Evolutionary conservation across 1,140 invertebrate species (phyloP).

Genomic region (Dinothrombium tinctorium): DNA sequence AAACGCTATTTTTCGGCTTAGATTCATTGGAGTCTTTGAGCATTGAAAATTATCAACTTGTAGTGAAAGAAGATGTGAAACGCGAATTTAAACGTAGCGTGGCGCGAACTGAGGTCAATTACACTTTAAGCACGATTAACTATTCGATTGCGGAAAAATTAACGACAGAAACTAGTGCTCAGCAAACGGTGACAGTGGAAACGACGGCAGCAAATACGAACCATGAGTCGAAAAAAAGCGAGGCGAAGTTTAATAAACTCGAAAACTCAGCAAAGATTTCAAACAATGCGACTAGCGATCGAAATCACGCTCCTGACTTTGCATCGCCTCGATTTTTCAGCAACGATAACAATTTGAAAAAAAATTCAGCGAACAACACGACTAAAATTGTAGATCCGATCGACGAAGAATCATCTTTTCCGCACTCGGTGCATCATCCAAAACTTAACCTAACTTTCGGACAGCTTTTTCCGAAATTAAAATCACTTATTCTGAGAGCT

Average conservation of each 20-base stretch:
- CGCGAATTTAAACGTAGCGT: not conserved
- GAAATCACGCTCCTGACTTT: not conserved
- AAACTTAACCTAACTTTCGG: conserved; percentile 4
- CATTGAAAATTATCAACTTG: not conserved
- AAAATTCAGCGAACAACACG: not conserved
- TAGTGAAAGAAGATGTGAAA: not conserved
- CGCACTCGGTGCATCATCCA: not conserved
- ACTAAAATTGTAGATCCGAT: not conserved
- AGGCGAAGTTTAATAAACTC: no score
- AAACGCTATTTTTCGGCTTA: not conserved
- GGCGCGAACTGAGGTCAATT: not conserved
- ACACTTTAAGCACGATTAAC: not conserved
- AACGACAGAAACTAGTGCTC: not conserved
- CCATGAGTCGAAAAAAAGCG: no score
- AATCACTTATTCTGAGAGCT: not conserved
- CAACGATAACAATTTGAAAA: not conserved
- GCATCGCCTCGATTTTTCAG: not conserved
- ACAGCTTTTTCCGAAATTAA: not conserved
- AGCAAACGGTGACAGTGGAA: no score
- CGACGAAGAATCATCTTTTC: not conserved
- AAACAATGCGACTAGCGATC: no score
- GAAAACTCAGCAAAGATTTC: no score
- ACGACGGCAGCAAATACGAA: no score
- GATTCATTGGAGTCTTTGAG: not conserved
- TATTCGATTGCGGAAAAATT: not conserved